Evolutionary conservation across 1,140 invertebrate genomes (phyloP).

Genomic region (Aporrectodea caliginosa): DNA sequence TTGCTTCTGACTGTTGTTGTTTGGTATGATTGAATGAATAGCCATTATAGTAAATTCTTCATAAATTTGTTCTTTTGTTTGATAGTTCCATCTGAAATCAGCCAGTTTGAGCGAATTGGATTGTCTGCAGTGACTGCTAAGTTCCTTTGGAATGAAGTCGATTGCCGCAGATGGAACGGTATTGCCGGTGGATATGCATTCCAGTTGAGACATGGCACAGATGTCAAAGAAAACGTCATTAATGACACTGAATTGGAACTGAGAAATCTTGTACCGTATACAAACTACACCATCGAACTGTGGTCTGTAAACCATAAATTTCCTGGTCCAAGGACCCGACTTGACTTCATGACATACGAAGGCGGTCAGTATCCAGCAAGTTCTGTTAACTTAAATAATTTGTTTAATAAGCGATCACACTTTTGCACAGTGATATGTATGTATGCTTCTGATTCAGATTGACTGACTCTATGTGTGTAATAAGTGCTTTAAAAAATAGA

Average conservation of each 20-base stretch:
- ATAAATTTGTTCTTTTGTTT: no score
- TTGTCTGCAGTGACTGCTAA: neutral
- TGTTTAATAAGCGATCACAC: no score
- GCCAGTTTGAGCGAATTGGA: neutral
- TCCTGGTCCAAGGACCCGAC: constrained; percentile 9
- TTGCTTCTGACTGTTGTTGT: no score
- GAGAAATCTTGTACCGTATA: constrained; percentile 23
- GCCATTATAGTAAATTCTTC: no score
- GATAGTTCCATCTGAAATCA: neutral
- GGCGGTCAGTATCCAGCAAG: constrained; percentile 7
- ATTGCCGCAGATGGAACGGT: constrained; percentile 12
- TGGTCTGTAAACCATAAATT: constrained; percentile 21
- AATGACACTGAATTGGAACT: constrained; percentile 24
- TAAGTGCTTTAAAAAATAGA: no score
- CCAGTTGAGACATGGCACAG: neutral
- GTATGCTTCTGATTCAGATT: no score
- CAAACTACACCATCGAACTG: constrained; percentile 24
- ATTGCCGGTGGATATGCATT: neutral
- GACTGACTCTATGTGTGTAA: no score
- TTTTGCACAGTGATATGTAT: no score
- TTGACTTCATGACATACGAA: constrained; percentile 12
- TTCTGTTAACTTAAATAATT: no score
- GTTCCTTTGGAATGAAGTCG: constrained; percentile 2
- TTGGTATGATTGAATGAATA: no score
- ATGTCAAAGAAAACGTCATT: neutral